Evolutionary conservation across 1,140 invertebrate species (phyloP).

Genomic region (Musca domestica): DNA sequence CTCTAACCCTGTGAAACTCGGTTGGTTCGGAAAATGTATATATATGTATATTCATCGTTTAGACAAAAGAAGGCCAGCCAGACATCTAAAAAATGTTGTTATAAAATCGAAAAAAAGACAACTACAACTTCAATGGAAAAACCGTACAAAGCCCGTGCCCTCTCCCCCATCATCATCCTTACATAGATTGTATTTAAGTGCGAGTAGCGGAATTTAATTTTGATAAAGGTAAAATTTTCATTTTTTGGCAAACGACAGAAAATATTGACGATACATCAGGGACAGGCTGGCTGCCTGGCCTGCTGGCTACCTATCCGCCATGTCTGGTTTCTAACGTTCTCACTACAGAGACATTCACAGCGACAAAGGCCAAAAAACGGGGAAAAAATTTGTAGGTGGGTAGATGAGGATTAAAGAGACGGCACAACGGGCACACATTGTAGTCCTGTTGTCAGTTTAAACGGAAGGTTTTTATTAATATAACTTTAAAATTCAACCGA

Average conservation of each 20-base stretch:
- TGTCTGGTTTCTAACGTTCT: too few species aligned
- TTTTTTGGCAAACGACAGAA: conserved; percentile 29
- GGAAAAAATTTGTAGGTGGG: too few species aligned
- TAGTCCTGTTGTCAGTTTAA: too few species aligned
- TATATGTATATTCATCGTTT: not conserved
- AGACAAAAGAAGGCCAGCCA: conserved; percentile 9
- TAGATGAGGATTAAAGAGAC: too few species aligned
- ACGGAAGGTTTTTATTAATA: too few species aligned
- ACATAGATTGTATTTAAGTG: not conserved
- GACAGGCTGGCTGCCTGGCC: conserved; percentile 11
- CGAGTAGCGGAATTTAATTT: conserved; percentile 45
- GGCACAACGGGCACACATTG: too few species aligned
- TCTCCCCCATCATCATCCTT: too few species aligned
- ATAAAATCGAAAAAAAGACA: not conserved
- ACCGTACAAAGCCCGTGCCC: not conserved
- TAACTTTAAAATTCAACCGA: too few species aligned
- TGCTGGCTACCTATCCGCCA: not conserved
- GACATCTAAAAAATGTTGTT: not conserved
- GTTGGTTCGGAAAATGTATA: too few species aligned
- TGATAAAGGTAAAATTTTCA: conserved; percentile 48
- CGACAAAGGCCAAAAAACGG: conserved; percentile 6
- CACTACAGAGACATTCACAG: conserved; percentile 8
- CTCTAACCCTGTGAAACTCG: too few species aligned
- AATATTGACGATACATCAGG: conserved; percentile 52
- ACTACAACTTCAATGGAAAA: not conserved